Base-by-base conservation (phyloP, 2,888 invertebrate genomes). In the Altica lythri region DNA sequence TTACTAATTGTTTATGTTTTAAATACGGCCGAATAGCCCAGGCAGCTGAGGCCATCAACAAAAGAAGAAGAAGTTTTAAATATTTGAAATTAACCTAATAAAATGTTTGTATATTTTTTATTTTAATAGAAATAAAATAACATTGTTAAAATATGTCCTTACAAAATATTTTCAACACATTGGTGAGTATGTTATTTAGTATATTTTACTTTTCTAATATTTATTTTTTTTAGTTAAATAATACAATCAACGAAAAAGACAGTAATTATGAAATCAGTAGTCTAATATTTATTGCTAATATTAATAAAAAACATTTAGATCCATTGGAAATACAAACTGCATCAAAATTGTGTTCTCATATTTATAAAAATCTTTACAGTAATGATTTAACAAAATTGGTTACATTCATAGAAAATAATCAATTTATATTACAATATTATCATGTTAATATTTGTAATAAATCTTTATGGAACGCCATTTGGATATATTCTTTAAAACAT, bases 271-370 rank as follows among this genome's bases (percentile, higher is more conserved):
- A 43, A 19, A 55, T 59, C n/a, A 58, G 57, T 55, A 53, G 46
- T 14, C 42, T 62, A 10, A 14, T 50, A 14, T 56, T 53, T 32
- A 50, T 61, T 37, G 47, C 57, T 5, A 29, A 22, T 22, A 10
- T 54, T 13, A 52, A 51, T 16, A 40, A 58, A 44, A 22, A 55
- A 6, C 16, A 9, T 38, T 32, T 56, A 16, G 49, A 19, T 12
- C 40, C 55, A 6, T 40, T 52, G 50, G 54, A 63, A 25, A 32
- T 63, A 34, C 61, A 63, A 30, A 19, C 18, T 16, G 45, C 49
- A n/a, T 54, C 62, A 17, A 57, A 59, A 56, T 35, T 59, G 22
- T 25, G 52, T 13, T 55, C 50, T 2, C 12, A 9, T 29, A 18
- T 43, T 10, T 45, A 52, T 22, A 38, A 1, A 37, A 19, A 17